A percentile compares a stretch with the other conserved stretches of the same genome.
Evolutionary conservation across 2,797 vertebrate genomes (phyloP).

Genomic region (Chiloscyllium punctatum): DNA sequence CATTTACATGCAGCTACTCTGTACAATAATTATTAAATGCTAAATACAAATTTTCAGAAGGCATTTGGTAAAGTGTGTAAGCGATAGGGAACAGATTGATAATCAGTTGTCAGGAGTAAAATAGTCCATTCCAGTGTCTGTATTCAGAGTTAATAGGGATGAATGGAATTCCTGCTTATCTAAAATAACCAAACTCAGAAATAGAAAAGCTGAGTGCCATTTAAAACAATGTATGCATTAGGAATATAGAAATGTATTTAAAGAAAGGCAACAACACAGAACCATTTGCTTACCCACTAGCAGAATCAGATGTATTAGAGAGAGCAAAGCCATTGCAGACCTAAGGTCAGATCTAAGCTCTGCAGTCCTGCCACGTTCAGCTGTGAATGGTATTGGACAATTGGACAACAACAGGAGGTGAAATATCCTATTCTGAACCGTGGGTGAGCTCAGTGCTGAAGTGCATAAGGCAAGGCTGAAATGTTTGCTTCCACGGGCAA

Average conservation of each 20-base stretch:
- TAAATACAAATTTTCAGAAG: neutral
- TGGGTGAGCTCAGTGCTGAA: no score
- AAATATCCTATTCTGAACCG: no score
- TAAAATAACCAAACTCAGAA: neutral
- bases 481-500: no score
- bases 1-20: neutral
- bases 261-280: neutral
- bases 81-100: neutral
- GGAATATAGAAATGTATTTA: neutral
- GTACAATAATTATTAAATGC: neutral
- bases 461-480: no score
- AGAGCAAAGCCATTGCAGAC: no score
- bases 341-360: no score
- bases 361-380: no score
- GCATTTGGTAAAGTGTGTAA: neutral
- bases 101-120: neutral
- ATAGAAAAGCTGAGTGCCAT: neutral
- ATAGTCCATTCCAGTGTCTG: neutral
- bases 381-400: no score
- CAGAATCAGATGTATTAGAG: no score
- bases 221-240: neutral
- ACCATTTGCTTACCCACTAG: no score
- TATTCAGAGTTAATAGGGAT: neutral
- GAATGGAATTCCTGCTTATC: neutral
- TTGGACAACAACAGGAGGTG: no score